Conservation (phyloP, 2,888 invertebrate genomes). For the Nemapogon koenigi region DNA sequence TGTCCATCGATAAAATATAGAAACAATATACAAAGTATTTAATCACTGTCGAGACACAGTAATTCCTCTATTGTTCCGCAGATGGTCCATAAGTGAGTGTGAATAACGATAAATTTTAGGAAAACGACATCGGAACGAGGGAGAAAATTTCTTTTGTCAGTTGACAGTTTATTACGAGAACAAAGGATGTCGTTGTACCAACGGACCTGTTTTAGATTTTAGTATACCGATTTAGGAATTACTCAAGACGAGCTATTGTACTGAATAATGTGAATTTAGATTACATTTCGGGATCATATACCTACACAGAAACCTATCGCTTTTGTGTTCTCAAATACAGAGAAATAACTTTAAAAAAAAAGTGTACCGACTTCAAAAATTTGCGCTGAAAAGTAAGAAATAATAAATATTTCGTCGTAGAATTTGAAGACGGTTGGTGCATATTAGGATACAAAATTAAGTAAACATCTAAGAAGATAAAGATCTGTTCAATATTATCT, state of each 20-base stretch:
- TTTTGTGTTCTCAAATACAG: no score
- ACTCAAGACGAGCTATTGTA: constrained; percentile 24
- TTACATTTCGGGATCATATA: not conserved
- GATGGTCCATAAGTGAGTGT: constrained; percentile 26
- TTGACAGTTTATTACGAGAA: constrained; percentile 54
- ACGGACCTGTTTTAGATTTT: constrained; percentile 46
- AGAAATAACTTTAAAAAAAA: no score
- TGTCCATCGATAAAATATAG: no score
- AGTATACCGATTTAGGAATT: constrained; percentile 44
- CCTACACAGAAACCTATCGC: no score
- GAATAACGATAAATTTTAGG: constrained; percentile 37
- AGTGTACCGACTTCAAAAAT: no score
- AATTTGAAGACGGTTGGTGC: no score
- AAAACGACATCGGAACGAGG: constrained; percentile 38
- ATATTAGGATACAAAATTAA: no score
- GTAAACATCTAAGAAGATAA: no score
- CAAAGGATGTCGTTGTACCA: constrained; percentile 43
- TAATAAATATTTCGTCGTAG: no score
- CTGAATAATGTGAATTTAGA: constrained; percentile 19
- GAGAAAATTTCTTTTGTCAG: constrained; percentile 49
- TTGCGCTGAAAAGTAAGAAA: no score
- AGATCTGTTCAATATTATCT: no score
- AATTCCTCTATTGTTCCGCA: not conserved
- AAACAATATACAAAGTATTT: no score
- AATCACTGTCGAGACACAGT: not conserved